Evolutionary conservation across 2,888 invertebrate species (phyloP).

Genomic region (Corbicula japonica): DNA sequence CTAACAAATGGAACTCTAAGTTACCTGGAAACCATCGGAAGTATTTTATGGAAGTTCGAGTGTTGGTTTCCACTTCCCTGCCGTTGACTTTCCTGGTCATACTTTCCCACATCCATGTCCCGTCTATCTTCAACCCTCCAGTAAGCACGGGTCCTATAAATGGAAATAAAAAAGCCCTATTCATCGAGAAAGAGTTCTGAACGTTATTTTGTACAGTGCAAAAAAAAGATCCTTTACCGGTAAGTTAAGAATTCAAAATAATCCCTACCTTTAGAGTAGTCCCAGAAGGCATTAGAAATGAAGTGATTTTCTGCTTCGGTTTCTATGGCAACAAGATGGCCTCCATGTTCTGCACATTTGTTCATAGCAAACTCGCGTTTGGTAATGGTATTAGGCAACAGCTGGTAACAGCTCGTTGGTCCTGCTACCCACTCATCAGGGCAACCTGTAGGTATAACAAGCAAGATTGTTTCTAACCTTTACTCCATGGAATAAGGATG

Average conservation of each 20-base stretch:
- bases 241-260: not conserved
- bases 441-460: slow-evolving; percentile 86
- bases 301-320: slow-evolving; percentile 88
- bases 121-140: slow-evolving; percentile 43
- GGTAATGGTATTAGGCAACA: slow-evolving; percentile 77
- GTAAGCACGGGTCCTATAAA: slow-evolving; percentile 46
- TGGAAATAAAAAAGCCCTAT: too few species aligned
- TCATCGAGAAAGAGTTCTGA: too few species aligned
- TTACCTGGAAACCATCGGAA: slow-evolving; percentile 51
- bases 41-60: slow-evolving; percentile 25
- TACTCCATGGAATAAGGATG: too few species aligned
- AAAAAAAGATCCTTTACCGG: too few species aligned
- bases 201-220: too few species aligned
- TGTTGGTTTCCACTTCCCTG: not conserved
- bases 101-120: slow-evolving; percentile 65
- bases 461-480: too few species aligned
- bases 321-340: slow-evolving; percentile 87
- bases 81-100: slow-evolving; percentile 24
- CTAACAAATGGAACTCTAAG: too few species aligned
- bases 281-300: slow-evolving; percentile 86
- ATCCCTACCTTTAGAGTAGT: slow-evolving; percentile 18
- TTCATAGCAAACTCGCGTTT: slow-evolving; percentile 70
- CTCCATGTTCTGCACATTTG: slow-evolving; percentile 86
- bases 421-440: slow-evolving; percentile 87
- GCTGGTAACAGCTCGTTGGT: slow-evolving; percentile 88